A percentile compares a stretch with the other conserved stretches of the same genome.
Evolutionary conservation across 2,113 vertebrate genomes (phyloP).

Genomic region (Chionomys nivalis): DNA sequence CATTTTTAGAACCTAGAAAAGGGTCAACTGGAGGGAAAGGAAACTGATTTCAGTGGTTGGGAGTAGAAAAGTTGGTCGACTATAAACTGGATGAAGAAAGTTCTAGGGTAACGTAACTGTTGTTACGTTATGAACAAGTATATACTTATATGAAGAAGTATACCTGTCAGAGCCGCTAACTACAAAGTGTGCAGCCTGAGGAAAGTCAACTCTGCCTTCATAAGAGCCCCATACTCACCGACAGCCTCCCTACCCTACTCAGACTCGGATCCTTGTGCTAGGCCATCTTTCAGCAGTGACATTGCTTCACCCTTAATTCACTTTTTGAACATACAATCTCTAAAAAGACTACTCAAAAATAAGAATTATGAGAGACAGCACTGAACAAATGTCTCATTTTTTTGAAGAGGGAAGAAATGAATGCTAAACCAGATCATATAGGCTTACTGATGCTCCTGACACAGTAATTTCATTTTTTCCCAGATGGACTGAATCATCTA

Average conservation of each 20-base stretch:
- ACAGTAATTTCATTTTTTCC: conserved; percentile 24
- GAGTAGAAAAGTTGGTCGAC: background rate
- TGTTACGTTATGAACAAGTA: background rate
- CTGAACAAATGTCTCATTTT: conserved; percentile 6
- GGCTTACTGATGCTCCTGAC: background rate
- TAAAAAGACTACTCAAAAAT: conserved; percentile 4
- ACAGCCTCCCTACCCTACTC: background rate
- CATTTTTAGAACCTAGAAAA: background rate
- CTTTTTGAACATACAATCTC: background rate
- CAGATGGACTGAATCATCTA: background rate
- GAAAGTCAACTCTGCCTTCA: background rate
- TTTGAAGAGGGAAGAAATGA: conserved; percentile 26
- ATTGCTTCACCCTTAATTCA: background rate
- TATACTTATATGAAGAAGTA: background rate
- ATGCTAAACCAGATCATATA: background rate
- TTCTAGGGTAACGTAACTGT: background rate
- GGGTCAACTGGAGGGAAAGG: background rate
- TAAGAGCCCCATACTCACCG: background rate
- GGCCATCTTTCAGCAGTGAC: background rate
- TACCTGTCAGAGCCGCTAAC: background rate
- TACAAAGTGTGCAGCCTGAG: background rate
- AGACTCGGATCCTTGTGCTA: background rate
- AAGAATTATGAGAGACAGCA: background rate
- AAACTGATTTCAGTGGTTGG: background rate
- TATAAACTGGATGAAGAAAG: background rate